Conservation (phyloP, 2,888 invertebrate species). For the Xestoiulus laeticollis region DNA sequence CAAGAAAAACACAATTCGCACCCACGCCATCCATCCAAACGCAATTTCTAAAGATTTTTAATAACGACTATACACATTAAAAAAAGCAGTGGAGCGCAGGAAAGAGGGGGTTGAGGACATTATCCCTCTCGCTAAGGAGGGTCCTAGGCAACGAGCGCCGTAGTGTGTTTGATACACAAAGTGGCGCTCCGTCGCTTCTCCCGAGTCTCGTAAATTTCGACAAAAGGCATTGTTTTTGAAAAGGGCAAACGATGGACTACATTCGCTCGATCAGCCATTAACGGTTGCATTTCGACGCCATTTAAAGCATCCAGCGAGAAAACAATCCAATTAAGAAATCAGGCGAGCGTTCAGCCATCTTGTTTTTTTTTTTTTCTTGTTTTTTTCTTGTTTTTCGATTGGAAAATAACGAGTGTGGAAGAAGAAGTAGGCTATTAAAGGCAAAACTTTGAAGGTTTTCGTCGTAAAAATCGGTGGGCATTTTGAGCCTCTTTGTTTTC, state of each 20-base stretch:
- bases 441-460: background rate
- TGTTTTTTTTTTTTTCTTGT: background rate
- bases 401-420: background rate
- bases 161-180: background rate
- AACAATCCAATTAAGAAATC: constrained; percentile 19
- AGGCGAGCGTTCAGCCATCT: background rate
- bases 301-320: constrained; percentile 16
- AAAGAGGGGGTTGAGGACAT: background rate
- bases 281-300: constrained; percentile 34
- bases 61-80: background rate
- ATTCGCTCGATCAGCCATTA: background rate
- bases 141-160: background rate
- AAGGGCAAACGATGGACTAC: background rate
- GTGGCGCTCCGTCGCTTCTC: background rate
- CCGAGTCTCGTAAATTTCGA: background rate
- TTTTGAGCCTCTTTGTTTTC: background rate
- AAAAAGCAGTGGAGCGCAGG: background rate
- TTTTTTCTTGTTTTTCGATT: background rate
- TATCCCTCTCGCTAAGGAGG: background rate
- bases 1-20: background rate
- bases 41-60: background rate
- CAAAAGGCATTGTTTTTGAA: constrained; percentile 40
- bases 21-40: background rate
- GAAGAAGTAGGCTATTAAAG: background rate
- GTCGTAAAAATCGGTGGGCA: background rate